Conservation (phyloP, 2,888 invertebrate genomes). For the Drosophila macrospina region DNA sequence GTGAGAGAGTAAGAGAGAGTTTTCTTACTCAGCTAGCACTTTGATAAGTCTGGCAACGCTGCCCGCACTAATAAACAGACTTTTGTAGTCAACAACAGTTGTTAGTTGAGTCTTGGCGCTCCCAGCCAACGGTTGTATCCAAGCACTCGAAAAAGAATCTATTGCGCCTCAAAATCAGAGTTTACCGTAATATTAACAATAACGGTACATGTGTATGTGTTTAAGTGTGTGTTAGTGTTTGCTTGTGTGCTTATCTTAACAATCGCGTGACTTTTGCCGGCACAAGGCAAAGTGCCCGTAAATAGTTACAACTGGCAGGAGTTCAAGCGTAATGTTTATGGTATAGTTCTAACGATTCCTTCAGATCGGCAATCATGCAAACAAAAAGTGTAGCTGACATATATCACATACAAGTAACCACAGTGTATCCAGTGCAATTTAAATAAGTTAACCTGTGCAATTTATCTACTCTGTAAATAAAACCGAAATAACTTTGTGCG, state of each 20-base stretch:
- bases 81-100: constrained; percentile 62
- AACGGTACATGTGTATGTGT: constrained; percentile 35
- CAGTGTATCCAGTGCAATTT: constrained; percentile 53
- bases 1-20: constrained; percentile 13
- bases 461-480: constrained; percentile 33
- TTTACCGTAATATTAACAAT: constrained; percentile 10
- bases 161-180: constrained; percentile 1
- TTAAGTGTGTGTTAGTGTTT: constrained; percentile 28
- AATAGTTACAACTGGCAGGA: constrained; percentile 1
- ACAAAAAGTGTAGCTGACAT: neutral
- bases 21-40: constrained; percentile 36
- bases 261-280: constrained; percentile 70
- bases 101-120: constrained; percentile 51
- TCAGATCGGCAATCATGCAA: constrained; percentile 29
- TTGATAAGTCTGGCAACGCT: constrained; percentile 51
- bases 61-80: constrained; percentile 39
- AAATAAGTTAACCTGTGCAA: constrained; percentile 54
- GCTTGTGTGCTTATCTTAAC: constrained; percentile 50
- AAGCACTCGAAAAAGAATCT: neutral
- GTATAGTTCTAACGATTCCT: constrained; percentile 15
- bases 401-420: neutral
- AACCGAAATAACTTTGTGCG: constrained; percentile 22
- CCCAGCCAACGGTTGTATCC: constrained; percentile 41
- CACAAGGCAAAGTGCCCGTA: constrained; percentile 14
- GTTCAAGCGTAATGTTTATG: constrained; percentile 30